These are phyloP conservation scores for Cygnus buccinator DNA, from an alignment of 2,113 vertebrate genomes.

Conservation along the genomic window DNA sequence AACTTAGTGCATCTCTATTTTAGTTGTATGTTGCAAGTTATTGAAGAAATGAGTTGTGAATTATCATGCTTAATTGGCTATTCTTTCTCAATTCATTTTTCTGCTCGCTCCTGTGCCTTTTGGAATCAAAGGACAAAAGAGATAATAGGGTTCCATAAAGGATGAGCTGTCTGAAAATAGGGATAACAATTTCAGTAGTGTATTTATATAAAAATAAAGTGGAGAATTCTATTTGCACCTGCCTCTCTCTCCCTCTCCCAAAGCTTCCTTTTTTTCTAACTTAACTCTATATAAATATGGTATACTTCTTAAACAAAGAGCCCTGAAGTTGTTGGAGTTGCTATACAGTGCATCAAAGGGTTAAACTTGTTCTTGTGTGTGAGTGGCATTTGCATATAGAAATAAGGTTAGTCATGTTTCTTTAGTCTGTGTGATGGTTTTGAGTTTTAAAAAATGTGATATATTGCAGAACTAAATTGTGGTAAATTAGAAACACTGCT, in stretches of 20 bases:
- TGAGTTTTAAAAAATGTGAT: background rate
- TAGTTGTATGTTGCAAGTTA: background rate
- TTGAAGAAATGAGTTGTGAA: background rate
- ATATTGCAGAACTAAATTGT: background rate
- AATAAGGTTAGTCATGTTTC: too few species aligned
- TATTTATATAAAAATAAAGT: background rate
- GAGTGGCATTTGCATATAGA: too few species aligned
- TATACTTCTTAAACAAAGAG: background rate
- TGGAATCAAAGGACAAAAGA: background rate
- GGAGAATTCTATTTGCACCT: background rate
- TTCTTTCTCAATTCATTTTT: background rate
- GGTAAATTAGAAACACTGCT: background rate
- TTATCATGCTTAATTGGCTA: background rate
- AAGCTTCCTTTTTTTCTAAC: background rate
- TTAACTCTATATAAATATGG: too few species aligned
- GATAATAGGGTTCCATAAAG: background rate
- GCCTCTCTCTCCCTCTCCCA: background rate
- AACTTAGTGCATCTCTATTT: background rate
- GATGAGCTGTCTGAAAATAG: background rate
- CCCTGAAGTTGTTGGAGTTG: too few species aligned
- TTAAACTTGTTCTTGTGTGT: background rate
- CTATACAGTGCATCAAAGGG: too few species aligned
- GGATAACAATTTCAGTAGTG: background rate
- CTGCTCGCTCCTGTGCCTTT: background rate
- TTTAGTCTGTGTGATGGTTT: background rate